Base-by-base conservation (phyloP, 2,797 vertebrate genomes). In the Ptychadena robeensis region DNA sequence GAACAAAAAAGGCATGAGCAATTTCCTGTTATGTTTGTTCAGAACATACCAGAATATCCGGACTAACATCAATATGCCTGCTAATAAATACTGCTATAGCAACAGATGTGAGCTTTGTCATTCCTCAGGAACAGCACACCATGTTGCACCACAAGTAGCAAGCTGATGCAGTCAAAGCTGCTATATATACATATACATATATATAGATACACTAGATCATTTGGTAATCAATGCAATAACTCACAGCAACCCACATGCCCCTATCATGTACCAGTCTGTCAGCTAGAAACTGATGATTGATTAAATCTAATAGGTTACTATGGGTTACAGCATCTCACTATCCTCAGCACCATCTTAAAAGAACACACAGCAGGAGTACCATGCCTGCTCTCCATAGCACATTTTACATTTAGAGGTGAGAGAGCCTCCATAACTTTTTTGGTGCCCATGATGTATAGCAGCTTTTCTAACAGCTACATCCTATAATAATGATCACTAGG, bases 31-130 rank as follows among this genome's bases (percentile, higher is more conserved):
- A 68, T 73, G 64, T 70, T 77, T 71, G 67, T 34, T 72, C 15
- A 78, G 67, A 78, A 71, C 48, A 71, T 82, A 64, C 18, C 66
- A 82, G 81, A 77, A 82, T 35, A 63, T 63, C 53, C 65, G 63
- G 65, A 44, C 68, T 25, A 27, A 40, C 37, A 64, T 83, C 53
- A 67, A 57, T 73, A 22, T 34, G 34, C 61, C 65, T 44, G 40
- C 18, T 79, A 53, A 73, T 59, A 78, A 83, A 83, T 72, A 65
- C 67, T 73, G 81, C 74, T 79, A 77, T 67, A 83, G 75, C 75
- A 79, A 79, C 82, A 78, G 76, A 73, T 80, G 76, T 25, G 73
- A 82, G 67, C 44, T 80, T 34, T 83, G 44, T 63, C 67, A 70
- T 64, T 64, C 27, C 44, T 44, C 81, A 73, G 71, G 48, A 34